Base-by-base conservation (phyloP, 2,113 vertebrate genomes). In the Oreochromis niloticus region DNA sequence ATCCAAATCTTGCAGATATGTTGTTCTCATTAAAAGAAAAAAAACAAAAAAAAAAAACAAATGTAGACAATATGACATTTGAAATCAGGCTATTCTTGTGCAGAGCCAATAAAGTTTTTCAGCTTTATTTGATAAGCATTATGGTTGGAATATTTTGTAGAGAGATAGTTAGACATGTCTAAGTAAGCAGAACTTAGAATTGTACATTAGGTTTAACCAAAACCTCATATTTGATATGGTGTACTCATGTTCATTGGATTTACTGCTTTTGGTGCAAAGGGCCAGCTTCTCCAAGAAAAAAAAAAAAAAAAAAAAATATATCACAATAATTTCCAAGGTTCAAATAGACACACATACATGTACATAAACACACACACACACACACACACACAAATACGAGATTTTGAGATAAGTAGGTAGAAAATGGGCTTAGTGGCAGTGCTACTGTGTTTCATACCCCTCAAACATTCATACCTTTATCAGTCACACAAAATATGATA, bases 351-450 rank as follows among this genome's bases (percentile, higher is more conserved):
- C 22, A 22, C 22, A n/a, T n/a, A n/a, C n/a, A n/a, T n/a, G n/a
- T n/a, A n/a, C n/a, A n/a, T n/a, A n/a, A n/a, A n/a, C 12, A 68
- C 12, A 68, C 1, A 68, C 63, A 63, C 59, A 24, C 14, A 68
- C 8, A 68, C 63, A 16, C 7, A 57, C 55, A 27, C 22, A 57
- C 9, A 10, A 22, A 63, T 4, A 68, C 6, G 0, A 50, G 9
- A 68, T 43, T 12, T 10, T 16, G 54, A 87, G 61, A 87, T 30
- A 39, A 59, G 55, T 46, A 50, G 9, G 85, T 71, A 88, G 50
- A 17, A 36, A 68, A 52, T 39, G 84, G 84, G 86, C 79, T 85
- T 66, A 83, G 81, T 93, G 94, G 94, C 89, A 94, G 93, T 95
- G 91, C 84, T 87, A 81, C 85, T 86, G 89, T 87, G 27, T 86